Conservation (phyloP, 1,140 invertebrate species). For the Penaeus japonicus region DNA sequence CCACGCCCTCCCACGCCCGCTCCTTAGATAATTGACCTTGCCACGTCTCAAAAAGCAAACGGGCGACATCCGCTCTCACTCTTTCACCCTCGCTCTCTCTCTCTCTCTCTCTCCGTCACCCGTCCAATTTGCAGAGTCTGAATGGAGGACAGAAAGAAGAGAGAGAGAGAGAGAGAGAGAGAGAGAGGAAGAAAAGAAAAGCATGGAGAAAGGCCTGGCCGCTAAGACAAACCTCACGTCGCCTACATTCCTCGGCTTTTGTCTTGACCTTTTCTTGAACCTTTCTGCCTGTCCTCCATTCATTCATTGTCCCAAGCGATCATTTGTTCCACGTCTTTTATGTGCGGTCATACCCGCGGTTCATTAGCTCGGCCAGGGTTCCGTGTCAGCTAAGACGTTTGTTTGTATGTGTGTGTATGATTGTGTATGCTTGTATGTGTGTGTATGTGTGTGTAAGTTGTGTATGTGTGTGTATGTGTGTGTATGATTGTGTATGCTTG, state of each 20-base stretch:
- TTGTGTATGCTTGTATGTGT: neutral
- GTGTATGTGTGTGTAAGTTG: neutral
- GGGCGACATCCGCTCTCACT: no score
- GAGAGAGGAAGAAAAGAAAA: neutral
- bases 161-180: neutral
- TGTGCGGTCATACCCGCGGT: constrained; percentile 15
- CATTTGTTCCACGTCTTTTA: constrained; percentile 39
- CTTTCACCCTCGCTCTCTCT: no score
- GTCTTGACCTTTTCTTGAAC: constrained; percentile 43
- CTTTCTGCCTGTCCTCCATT: constrained; percentile 17
- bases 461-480: constrained; percentile 25
- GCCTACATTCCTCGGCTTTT: constrained; percentile 31
- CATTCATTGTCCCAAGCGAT: constrained; percentile 9
- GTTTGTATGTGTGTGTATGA: neutral
- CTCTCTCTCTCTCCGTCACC: no score
- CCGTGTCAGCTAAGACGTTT: neutral
- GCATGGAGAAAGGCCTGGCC: constrained; percentile 15
- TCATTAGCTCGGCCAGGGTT: constrained; percentile 28
- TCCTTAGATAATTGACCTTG: no score
- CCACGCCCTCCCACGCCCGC: no score
- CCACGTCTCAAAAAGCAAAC: no score
- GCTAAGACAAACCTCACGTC: constrained; percentile 26
- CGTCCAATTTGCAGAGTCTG: neutral
- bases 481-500: constrained; percentile 13
- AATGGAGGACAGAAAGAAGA: neutral